Evolutionary conservation across 1,140 invertebrate species (phyloP), one percentile per base, ranked within the genome.

Genomic region (Eurosta solidaginis): DNA sequence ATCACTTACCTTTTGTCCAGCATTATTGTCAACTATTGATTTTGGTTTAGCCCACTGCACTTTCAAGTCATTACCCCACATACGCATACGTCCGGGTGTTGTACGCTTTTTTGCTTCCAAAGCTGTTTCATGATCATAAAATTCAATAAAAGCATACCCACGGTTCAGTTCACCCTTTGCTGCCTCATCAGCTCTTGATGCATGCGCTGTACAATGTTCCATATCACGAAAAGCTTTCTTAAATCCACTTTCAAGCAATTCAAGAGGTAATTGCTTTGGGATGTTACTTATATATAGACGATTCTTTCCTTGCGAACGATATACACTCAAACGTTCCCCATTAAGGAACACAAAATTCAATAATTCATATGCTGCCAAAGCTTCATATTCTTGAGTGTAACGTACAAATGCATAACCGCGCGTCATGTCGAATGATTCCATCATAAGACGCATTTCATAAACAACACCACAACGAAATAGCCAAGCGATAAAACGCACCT

Each of bases 391-490:
- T 2, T 52, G 44, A 3, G 47, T 76, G 14, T 75, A 80, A 5
- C 75, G 74, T 2, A 80, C 49, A 59, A 75, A 81, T 5, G 44
- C 81, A 78, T 78, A 81, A 17, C 81, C 81, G 22, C 81, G 78
- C 84, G 94, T 94, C 0, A 85, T 85, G 3, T 92, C 92, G 59
- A 89, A 91, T 80, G 92, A 93, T 80, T 95, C 92, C 91, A 94
- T 93, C 93, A 94, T 96, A 2, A 97, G 87, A 0, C 95, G 89
- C 50, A 96, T 88, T 82, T 94, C 92, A 85, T 95, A 96, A 68
- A 97, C 91, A 59, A 89, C 85, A 0, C 92, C 92, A 25, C 90
- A 83, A 17, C 63, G 79, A 0, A 88, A 83, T 80, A 97, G 95
- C 1, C 96, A 82, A 0, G 94, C 94, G n/a, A 96, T 91, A 7